Percentiles rank a stretch among this genome's conserved stretches.
phyloP scores from a whole-genome alignment of 2,797 vertebrate genomes.

The Sebastes glaucus region DNA sequence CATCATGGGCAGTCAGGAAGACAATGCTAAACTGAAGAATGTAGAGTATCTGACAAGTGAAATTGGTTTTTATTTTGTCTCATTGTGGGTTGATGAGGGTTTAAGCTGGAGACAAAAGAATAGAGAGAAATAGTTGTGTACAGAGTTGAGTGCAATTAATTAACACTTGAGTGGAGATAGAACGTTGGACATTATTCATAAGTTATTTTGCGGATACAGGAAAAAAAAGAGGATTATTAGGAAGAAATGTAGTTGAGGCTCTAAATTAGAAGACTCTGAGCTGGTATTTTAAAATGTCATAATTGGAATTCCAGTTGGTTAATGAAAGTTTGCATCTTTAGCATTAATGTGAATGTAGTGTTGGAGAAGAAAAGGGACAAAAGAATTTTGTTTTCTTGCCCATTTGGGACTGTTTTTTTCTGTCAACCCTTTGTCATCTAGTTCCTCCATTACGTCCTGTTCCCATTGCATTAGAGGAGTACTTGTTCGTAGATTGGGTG shows the following conservation, averaged over 20 bases:
- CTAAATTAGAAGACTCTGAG: background rate
- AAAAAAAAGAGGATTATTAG: background rate
- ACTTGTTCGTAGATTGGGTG: background rate
- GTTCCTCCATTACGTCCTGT: background rate
- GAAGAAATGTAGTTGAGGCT: background rate
- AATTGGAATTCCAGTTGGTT: background rate
- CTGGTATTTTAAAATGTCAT: background rate
- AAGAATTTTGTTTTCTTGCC: background rate
- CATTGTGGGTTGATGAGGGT: background rate
- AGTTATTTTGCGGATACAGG: background rate
- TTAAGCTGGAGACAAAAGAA: background rate
- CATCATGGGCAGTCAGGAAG: background rate
- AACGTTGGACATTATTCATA: background rate
- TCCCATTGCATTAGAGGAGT: background rate
- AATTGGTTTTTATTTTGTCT: background rate
- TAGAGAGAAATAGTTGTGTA: background rate
- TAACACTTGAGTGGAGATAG: background rate
- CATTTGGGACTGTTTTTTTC: background rate
- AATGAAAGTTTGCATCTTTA: background rate
- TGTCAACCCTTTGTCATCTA: background rate
- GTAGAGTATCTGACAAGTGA: background rate
- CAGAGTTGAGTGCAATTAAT: background rate
- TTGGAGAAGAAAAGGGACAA: background rate
- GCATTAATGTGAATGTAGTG: background rate
- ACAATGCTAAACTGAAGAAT: background rate